These are phyloP conservation scores for Apantesis nais DNA, from an alignment of 2,888 invertebrate genomes.

Conservation along the genomic window DNA sequence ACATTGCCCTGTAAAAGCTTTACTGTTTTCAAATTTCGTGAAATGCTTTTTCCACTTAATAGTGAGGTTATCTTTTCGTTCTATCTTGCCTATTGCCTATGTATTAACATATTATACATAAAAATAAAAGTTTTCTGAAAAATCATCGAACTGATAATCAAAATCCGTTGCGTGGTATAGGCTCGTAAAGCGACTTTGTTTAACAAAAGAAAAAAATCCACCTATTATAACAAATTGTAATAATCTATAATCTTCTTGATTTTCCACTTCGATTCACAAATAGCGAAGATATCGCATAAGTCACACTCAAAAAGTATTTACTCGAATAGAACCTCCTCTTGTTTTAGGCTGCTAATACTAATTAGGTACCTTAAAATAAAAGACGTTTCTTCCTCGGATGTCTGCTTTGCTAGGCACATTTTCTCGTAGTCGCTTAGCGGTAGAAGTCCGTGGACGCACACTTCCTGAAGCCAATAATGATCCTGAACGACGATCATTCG, in stretches of 20 bases:
- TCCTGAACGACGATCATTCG: constrained; percentile 70
- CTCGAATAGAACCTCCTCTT: neutral
- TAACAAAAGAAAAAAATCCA: neutral
- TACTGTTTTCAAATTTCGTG: too few species aligned
- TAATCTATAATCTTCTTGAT: neutral
- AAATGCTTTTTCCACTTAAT: too few species aligned
- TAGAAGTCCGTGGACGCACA: constrained; percentile 70
- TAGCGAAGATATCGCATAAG: neutral
- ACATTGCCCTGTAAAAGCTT: too few species aligned
- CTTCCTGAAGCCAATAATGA: constrained; percentile 68
- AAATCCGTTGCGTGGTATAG: too few species aligned
- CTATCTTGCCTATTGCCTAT: too few species aligned
- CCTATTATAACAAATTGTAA: too few species aligned
- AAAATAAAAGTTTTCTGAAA: too few species aligned
- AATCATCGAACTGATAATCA: too few species aligned
- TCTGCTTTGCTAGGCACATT: constrained; percentile 67
- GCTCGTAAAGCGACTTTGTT: neutral
- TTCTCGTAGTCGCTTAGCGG: constrained; percentile 72
- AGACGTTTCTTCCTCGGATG: constrained; percentile 67
- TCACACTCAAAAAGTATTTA: neutral
- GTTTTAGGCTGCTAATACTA: neutral
- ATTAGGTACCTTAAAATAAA: constrained; percentile 72
- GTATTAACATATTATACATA: too few species aligned
- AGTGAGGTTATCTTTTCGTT: too few species aligned
- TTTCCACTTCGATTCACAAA: neutral